phyloP scores from a whole-genome alignment of 2,113 vertebrate species.

The Falcunculus frontatus region DNA sequence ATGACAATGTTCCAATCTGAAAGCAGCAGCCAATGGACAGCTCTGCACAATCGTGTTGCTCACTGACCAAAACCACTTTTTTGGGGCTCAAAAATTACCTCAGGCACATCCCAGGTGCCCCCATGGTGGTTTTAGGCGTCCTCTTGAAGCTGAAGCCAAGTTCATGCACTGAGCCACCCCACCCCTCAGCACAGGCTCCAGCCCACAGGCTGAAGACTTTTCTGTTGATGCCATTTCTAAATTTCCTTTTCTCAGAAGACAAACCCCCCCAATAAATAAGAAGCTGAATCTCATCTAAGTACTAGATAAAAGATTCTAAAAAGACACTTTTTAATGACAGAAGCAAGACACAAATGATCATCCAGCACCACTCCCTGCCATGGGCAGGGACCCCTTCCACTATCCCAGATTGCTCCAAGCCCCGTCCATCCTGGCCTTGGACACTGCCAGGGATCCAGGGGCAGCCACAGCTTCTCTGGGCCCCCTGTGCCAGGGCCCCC shows the following conservation, averaged over 20 bases:
- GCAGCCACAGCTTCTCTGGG: background rate
- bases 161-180: background rate
- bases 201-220: background rate
- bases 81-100: background rate
- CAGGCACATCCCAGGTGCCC: rapidly evolving
- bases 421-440: rapidly evolving
- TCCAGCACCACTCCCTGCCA: too few relatives aligned
- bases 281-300: background rate
- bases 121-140: rapidly evolving
- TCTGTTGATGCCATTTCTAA: background rate
- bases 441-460: background rate
- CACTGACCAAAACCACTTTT: background rate
- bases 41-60: rapidly evolving
- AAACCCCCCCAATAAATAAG: background rate
- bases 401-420: rapidly evolving
- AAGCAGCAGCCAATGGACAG: background rate
- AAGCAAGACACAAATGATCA: background rate
- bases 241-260: background rate
- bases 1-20: background rate
- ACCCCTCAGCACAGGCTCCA: background rate
- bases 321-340: background rate
- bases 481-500: rapidly evolving
- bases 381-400: background rate
- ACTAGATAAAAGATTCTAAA: background rate
- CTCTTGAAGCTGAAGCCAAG: background rate